These are phyloP conservation scores for Margaritifera margaritifera DNA, from an alignment of 2,888 invertebrate species.

Conservation along the genomic window DNA sequence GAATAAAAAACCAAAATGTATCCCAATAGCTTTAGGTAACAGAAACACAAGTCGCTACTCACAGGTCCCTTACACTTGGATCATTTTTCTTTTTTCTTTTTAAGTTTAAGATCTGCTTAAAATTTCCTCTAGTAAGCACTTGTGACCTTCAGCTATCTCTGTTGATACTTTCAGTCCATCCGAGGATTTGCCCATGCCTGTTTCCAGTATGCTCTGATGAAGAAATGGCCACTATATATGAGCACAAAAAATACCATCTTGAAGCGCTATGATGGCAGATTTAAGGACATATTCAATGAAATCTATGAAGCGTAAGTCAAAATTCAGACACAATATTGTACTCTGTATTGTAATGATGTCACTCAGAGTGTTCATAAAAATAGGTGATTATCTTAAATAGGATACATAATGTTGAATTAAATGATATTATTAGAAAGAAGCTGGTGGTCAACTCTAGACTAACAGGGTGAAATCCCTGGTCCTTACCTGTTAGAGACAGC, in stretches of 20 bases:
- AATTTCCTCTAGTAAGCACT: not conserved
- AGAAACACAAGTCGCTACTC: too few species aligned
- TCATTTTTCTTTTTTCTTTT: too few species aligned
- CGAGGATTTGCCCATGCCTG: slow-evolving; percentile 88
- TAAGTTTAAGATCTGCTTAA: too few species aligned
- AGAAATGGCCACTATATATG: slow-evolving; percentile 91
- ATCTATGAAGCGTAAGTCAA: slow-evolving; percentile 79
- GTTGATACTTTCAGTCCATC: slow-evolving; percentile 77
- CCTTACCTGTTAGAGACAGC: too few species aligned
- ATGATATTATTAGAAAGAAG: too few species aligned
- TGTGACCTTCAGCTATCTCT: not conserved
- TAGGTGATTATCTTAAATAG: too few species aligned
- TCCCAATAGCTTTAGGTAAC: too few species aligned
- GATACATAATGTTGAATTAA: too few species aligned
- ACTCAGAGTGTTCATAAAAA: not conserved
- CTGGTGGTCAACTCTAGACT: too few species aligned
- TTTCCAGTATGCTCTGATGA: slow-evolving; percentile 87
- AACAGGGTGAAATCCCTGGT: too few species aligned
- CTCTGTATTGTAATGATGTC: not conserved
- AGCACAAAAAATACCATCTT: slow-evolving; percentile 94
- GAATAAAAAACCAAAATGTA: too few species aligned
- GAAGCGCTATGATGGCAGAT: slow-evolving; percentile 90
- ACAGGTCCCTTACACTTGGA: too few species aligned
- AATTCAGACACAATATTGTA: not conserved
- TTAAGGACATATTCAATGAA: slow-evolving; percentile 94